Conservation (phyloP, 1,140 invertebrate species). For the Luehdorfia chinensis region DNA sequence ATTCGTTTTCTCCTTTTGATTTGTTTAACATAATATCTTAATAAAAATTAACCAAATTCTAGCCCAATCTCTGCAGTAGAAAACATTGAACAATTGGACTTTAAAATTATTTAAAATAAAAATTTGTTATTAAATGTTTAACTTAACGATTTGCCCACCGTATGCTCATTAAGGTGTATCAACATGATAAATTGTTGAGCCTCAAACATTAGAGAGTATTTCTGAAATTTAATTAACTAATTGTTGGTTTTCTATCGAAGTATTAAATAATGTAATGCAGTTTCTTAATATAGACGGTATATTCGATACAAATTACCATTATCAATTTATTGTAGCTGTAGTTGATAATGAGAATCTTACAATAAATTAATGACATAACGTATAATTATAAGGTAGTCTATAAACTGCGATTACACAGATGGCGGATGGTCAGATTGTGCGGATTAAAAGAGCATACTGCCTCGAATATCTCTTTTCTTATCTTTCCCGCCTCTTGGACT, state of each 20-base stretch:
- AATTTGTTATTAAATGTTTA: slow-evolving; percentile 4
- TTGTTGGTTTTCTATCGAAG: slow-evolving; percentile 1
- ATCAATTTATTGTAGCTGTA: slow-evolving; percentile 1
- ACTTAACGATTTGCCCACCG: slow-evolving; percentile 12
- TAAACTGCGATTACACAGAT: slow-evolving; percentile 4
- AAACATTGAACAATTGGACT: no score
- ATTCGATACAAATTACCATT: slow-evolving; percentile 4
- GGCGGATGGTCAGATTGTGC: slow-evolving; percentile 4
- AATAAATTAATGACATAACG: slow-evolving; percentile 12
- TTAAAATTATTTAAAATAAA: no score
- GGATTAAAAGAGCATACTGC: neutral
- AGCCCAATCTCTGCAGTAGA: no score
- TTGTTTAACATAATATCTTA: no score
- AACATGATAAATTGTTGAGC: slow-evolving; percentile 1
- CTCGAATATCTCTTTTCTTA: neutral
- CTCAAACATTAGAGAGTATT: neutral
- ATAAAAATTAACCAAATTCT: no score
- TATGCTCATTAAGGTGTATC: neutral
- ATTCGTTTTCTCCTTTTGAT: no score
- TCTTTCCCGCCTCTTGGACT: slow-evolving; percentile 20
- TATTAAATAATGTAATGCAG: slow-evolving; percentile 2
- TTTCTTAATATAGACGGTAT: slow-evolving; percentile 1
- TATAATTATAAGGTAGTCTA: slow-evolving; percentile 11
- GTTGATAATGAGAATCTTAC: slow-evolving; percentile 3
- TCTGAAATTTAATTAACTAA: slow-evolving; percentile 2